Conservation (phyloP, 2,113 vertebrate genomes). For the Antennarius striatus region DNA sequence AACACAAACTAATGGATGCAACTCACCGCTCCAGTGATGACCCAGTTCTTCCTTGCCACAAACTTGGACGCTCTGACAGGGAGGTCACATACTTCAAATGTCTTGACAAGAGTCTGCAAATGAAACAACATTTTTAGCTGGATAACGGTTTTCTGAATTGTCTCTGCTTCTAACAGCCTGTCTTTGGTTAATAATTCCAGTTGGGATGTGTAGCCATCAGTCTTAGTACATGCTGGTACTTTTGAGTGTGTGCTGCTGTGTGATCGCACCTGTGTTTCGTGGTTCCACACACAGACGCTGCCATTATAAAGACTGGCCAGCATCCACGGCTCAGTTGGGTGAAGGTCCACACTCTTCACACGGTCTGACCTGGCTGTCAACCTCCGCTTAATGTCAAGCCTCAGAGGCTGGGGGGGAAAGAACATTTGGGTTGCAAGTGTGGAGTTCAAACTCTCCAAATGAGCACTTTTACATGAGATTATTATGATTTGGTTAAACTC, state of each 20-base stretch:
- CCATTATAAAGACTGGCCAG: constrained; percentile 97
- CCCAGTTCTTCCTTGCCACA: constrained; percentile 98
- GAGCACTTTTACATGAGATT: not conserved
- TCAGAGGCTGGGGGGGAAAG: constrained; percentile 85
- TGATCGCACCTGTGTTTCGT: constrained; percentile 90
- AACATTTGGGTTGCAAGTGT: not conserved
- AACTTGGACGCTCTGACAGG: constrained; percentile 99
- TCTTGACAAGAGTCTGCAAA: constrained; percentile 94
- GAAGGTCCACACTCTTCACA: constrained; percentile 97
- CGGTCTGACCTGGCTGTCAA: constrained; percentile 96
- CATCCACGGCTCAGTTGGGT: constrained; percentile 98
- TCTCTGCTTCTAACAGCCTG: not conserved
- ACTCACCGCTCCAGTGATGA: constrained; percentile 97
- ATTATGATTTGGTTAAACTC: not conserved
- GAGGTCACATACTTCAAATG: constrained; percentile 97
- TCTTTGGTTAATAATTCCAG: not conserved
- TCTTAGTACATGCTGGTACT: not conserved
- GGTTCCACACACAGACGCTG: constrained; percentile 98
- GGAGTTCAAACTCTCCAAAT: not conserved
- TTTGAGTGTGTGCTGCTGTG: fast-evolving
- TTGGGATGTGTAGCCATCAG: not conserved
- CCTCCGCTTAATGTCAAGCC: constrained; percentile 97
- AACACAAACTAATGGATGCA: not conserved
- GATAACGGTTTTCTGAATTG: not conserved
- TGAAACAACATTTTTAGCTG: not conserved